These are phyloP conservation scores for Fragum whitleyi DNA, from an alignment of 2,888 invertebrate species.

Conservation along the genomic window DNA sequence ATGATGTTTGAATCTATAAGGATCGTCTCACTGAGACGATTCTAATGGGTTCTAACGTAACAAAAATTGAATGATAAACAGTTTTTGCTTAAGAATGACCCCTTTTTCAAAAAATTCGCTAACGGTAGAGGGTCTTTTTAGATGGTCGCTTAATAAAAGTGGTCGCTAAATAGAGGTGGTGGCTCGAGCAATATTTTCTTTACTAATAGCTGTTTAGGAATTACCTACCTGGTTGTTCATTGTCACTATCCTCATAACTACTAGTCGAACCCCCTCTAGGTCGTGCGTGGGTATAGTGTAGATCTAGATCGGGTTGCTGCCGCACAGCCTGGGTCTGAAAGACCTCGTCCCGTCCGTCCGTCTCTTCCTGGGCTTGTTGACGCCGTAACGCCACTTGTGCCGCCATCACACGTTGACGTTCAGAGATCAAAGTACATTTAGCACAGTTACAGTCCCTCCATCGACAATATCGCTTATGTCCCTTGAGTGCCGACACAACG, in stretches of 20 bases:
- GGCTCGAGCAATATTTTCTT: too few relatives aligned
- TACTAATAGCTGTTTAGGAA: too few relatives aligned
- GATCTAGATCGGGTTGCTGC: conserved; percentile 59
- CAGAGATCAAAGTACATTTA: conserved; percentile 98
- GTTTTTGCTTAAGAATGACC: too few relatives aligned
- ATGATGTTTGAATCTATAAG: too few relatives aligned
- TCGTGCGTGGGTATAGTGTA: conserved; percentile 41
- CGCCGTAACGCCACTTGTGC: conserved; percentile 97
- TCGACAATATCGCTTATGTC: conserved; percentile 94
- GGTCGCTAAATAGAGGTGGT: too few relatives aligned
- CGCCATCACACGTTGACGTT: conserved; percentile 98
- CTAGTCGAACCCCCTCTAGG: conserved; percentile 41
- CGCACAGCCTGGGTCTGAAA: conserved; percentile 84
- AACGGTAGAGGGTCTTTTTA: too few relatives aligned
- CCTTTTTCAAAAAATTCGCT: too few relatives aligned
- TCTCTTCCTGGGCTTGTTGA: conserved; percentile 98
- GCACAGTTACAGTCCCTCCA: conserved; percentile 98
- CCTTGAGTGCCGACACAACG: conserved; percentile 96
- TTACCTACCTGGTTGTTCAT: conserved; percentile 62
- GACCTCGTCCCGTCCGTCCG: conserved; percentile 96
- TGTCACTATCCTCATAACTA: conserved; percentile 57
- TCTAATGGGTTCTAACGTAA: too few relatives aligned
- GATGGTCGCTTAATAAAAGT: too few relatives aligned
- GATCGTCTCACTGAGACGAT: too few relatives aligned
- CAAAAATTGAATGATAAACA: too few relatives aligned